phyloP scores from a whole-genome alignment of 2,888 invertebrate genomes.

The Lepidonotus clava region DNA sequence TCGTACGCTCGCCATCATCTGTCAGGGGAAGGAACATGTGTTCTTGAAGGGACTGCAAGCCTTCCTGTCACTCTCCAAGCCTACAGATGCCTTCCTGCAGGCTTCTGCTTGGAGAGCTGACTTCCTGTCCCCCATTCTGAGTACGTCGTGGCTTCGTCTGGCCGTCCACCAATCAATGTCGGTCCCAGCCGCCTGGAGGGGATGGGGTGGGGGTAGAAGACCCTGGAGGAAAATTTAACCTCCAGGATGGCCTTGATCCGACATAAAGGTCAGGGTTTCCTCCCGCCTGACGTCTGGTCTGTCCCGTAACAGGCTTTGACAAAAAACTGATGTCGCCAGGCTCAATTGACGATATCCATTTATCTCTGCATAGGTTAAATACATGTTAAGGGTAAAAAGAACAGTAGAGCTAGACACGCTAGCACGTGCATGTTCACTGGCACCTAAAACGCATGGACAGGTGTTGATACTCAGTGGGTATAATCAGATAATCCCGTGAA shows the following conservation, averaged over 20 bases:
- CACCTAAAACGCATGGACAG: too few species aligned
- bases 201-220: too few species aligned
- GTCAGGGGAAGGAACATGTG: too few species aligned
- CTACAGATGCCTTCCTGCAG: background rate
- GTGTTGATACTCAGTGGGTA: too few species aligned
- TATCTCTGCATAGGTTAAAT: background rate
- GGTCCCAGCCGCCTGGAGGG: background rate
- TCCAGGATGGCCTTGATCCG: background rate
- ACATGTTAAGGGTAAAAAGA: too few species aligned
- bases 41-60: too few species aligned
- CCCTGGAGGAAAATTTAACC: background rate
- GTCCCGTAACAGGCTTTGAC: background rate
- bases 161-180: slow-evolving; percentile 10
- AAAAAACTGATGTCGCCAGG: background rate
- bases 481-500: too few species aligned
- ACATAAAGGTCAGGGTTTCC: slow-evolving; percentile 1
- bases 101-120: background rate
- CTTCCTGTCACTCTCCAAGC: background rate
- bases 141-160: slow-evolving; percentile 20
- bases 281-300: background rate
- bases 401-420: too few species aligned
- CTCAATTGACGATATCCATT: background rate
- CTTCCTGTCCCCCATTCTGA: background rate
- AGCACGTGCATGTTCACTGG: too few species aligned
- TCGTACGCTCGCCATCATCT: too few species aligned